Conservation (phyloP, 2,888 invertebrate species). For the Celastrina argiolus region DNA sequence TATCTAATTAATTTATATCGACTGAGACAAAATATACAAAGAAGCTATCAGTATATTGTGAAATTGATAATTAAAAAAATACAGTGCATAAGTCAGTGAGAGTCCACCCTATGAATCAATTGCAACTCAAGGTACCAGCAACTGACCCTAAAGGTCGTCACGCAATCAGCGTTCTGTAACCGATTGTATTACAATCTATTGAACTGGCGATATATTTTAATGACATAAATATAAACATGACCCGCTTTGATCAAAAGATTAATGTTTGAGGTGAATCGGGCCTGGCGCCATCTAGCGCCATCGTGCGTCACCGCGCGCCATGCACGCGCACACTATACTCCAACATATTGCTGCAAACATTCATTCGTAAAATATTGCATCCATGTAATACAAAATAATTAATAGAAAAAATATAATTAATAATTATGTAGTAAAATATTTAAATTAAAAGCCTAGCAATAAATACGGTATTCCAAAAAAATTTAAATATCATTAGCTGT, state of each 20-base stretch:
- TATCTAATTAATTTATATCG: too few species aligned
- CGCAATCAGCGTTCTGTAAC: conserved; percentile 29
- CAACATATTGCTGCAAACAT: not conserved
- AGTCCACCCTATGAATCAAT: conserved; percentile 26
- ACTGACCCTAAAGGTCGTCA: conserved; percentile 32
- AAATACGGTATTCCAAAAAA: too few species aligned
- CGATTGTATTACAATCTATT: conserved; percentile 34
- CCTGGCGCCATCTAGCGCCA: conserved; percentile 44
- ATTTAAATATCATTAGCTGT: too few species aligned
- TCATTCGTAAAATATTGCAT: not conserved
- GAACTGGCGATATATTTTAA: conserved; percentile 45
- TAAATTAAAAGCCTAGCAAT: not conserved
- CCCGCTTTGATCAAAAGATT: conserved; percentile 54
- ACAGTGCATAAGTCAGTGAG: not conserved
- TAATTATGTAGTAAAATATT: conserved; percentile 27
- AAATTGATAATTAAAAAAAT: not conserved
- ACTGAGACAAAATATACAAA: too few species aligned
- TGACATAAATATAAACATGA: conserved; percentile 49
- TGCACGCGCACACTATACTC: conserved; percentile 18
- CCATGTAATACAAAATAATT: too few species aligned
- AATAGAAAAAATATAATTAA: conserved; percentile 23
- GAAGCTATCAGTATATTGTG: too few species aligned
- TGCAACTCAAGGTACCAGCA: conserved; percentile 27
- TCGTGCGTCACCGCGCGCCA: conserved; percentile 28
- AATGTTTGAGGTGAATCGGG: conserved; percentile 58